Base-by-base conservation (phyloP, 2,888 invertebrate species). In the Cantharis nigra region DNA sequence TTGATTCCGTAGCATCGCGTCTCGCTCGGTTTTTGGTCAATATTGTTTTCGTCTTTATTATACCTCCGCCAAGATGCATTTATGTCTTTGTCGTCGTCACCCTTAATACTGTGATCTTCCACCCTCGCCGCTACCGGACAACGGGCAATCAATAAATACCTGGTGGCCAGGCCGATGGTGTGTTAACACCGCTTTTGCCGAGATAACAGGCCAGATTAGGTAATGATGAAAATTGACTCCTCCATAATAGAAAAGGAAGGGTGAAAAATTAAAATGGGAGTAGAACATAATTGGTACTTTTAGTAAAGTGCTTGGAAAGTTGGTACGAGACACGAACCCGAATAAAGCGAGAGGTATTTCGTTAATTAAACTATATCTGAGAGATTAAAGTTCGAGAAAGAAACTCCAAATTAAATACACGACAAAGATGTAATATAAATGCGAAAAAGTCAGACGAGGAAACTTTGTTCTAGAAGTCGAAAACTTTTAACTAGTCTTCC, bases 401-500 rank as follows among this genome's bases (percentile, higher is more conserved):
- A 83, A 82, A 82, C 81, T 82, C 81, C 81, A 82, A 83, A 83
- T 81, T 83, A 83, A 83, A 84, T 82, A 83, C 82, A 82, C 82
- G 83, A 83, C 82, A 81, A 82, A 82, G 83, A 83, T 81, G 79
- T 76, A 79, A 79, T 78, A 80, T 80, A 80, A 80, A 79, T 81
- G 80, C 78, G 81, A 80, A 80, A 79, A 79, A 81, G 82, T 79
- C 82, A 83, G 83, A 82, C 81, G 81, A 82, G 83, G 82, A 83
- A 82, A 82, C 79, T 81, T 79, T 79, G 80, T 79, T 79, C 67
- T 77, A 79, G 72, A 79, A 79, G 77, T 81, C 81, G 83, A 80
- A 79, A 87, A 87, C 84, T 88, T 87, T 87, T 87, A 86, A 87
- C 87, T 85, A 86, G 86, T 86, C 85, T 83, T 85, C 83, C 81